Base-by-base conservation (phyloP, 2,888 invertebrate genomes). In the Perizoma affinitatum region DNA sequence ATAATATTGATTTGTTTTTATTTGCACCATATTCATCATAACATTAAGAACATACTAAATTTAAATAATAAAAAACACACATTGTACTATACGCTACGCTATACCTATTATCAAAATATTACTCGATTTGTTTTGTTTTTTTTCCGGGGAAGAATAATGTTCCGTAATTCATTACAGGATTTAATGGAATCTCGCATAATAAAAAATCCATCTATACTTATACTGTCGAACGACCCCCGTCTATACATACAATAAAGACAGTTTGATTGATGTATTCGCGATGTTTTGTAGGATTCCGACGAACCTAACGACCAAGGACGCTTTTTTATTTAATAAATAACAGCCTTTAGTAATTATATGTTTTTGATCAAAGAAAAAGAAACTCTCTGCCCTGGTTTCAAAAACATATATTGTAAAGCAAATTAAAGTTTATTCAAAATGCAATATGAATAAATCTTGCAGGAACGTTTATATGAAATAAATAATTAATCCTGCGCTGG, bases 231-330 rank as follows among this genome's bases (percentile, higher is more conserved):
- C 78, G 80, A 78, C 78, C 79, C 74, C 76, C 80, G 79, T 83
- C 87, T 84, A 84, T 86, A 22, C 1, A 22, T 22, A 82, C 80
- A 80, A 81, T 76, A 82, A 22, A 82, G 86, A 84, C 87, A 83
- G 82, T 74, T 86, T 88, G 88, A 88, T 87, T 79, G 87, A 88
- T 87, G 86, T 72, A 81, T 80, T 84, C 77, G 74, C 80, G 80
- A 83, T 83, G 82, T 83, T 83, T 84, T 83, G 80, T 83, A 73
- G 75, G 76, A 82, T 75, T 78, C 75, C 73, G 61, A 71, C 75
- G 76, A 78, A 76, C 77, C 75, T 79, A 80, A 80, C 79, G 79
- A 80, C 77, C 72, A 76, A 80, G 75, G 76, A 72, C 74, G 72
- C 73, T 71, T 75, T 79, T 78, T 80, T 79, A 75, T 81, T 78